Conservation (phyloP, 2,113 vertebrate genomes). For the Pimephales promelas region DNA sequence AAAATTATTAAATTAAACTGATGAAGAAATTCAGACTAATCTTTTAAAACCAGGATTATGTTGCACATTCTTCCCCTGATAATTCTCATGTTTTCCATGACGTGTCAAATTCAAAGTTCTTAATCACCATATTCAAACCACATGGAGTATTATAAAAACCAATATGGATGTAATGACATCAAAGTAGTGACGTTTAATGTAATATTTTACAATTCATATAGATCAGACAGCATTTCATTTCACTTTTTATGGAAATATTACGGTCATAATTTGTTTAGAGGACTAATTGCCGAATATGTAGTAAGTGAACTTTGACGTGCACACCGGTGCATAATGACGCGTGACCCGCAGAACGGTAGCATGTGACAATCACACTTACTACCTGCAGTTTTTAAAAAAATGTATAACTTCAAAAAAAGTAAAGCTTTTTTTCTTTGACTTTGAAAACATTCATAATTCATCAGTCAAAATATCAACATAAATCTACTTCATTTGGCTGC, state of each 20-base stretch:
- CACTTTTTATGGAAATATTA: neutral
- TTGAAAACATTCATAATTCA: neutral
- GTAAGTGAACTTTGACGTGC: neutral
- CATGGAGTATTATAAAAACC: neutral
- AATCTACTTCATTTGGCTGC: neutral
- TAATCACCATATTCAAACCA: neutral
- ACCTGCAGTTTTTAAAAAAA: neutral
- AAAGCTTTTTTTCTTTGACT: neutral
- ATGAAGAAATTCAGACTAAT: neutral
- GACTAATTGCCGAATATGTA: neutral
- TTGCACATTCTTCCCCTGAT: neutral
- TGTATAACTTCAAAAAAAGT: neutral
- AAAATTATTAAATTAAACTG: neutral
- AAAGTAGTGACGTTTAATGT: neutral
- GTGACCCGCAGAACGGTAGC: slow-evolving; percentile 18
- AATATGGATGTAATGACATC: neutral
- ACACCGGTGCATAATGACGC: slow-evolving; percentile 1
- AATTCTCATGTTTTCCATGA: slow-evolving; percentile 13
- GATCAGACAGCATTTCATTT: neutral
- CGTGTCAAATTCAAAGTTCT: neutral
- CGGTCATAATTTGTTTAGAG: neutral
- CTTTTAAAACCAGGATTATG: slow-evolving; percentile 28
- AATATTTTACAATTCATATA: neutral
- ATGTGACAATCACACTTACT: slow-evolving; percentile 37
- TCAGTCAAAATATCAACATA: neutral